Conservation (phyloP, 2,797 vertebrate species). For the Kryptopterus vitreolus region DNA sequence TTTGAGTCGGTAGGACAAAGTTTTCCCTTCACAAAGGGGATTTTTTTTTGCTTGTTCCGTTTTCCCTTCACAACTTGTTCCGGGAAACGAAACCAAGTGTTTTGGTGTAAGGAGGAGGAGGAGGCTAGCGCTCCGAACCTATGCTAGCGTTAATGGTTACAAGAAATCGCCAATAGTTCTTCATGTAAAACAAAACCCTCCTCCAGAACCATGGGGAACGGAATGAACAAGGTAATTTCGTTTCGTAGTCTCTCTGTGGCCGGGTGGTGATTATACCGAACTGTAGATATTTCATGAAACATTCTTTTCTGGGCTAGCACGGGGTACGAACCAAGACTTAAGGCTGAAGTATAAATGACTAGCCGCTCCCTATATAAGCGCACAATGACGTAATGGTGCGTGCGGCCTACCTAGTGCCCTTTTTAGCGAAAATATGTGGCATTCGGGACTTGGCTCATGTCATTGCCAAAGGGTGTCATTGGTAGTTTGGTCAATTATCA, state of each 20-base stretch:
- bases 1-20: neutral
- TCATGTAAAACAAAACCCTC: constrained; percentile 13
- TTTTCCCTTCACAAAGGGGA: neutral
- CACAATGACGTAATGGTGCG: neutral
- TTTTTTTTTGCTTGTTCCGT: constrained; percentile 12
- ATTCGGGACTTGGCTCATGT: constrained; percentile 3
- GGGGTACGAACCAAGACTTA: neutral
- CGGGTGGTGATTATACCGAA: neutral
- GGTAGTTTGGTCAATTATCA: neutral
- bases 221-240: constrained; percentile 86
- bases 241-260: neutral
- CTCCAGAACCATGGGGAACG: constrained; percentile 79
- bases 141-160: constrained; percentile 28
- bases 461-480: neutral
- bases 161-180: constrained; percentile 15
- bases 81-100: neutral
- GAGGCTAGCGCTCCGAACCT: neutral
- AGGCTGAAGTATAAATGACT: neutral
- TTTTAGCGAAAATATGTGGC: neutral
- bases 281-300: neutral
- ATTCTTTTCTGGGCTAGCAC: neutral
- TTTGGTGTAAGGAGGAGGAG: neutral
- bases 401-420: neutral
- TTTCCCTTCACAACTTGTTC: too few relatives aligned
- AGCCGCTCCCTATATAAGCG: neutral